Base-by-base conservation (phyloP, 92 coral and sea anemone genomes). In the Siderastrea radians region DNA sequence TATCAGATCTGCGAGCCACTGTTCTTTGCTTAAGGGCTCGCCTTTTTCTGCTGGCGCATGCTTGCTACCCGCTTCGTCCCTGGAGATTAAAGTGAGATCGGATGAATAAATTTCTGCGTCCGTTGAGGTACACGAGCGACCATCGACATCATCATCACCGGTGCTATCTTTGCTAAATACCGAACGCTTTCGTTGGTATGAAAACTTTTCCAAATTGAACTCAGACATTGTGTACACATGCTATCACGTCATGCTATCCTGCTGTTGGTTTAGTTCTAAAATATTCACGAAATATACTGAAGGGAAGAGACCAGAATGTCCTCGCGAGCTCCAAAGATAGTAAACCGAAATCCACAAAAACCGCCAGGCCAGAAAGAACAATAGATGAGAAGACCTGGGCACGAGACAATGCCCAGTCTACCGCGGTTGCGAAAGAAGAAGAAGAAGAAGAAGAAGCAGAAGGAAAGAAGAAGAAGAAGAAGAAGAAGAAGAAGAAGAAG, bases 151-250 rank as follows among this genome's bases (percentile, higher is more conserved):
- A 54, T 79, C 50, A 2, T 50, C 72, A 46, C 26, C 16, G 5
- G 50, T 4, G 44, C 13, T 13, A 54, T 2, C 49, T 3, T 38
- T 6, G 64, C 14, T 44, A 44, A 72, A 62, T 49, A 76, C 73
- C 73, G 80, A 74, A 5, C 16, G 53, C 70, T 74, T 84, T 74
- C 87, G 62, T 44, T 84, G 72, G 53, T 84, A 84, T 5, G 74
- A 26, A 73, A 84, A 84, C 70, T 74, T 63, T 45, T 62, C 81
- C 49, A 84, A 61, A 63, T 84, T 82, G 5, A 82, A 48, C 17
- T 69, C 59, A 15, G 86, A 82, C 86, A 82, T 82, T 1, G 51
- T 46, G 26, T 11, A 55, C 43, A n/a, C 55, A 11, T 55, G 2
- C 80, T 38, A 73, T 17, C 72, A 44, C n/a, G 62, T 48, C 48